Percentiles rank a stretch among this genome's conserved stretches.
Evolutionary conservation across 1,140 invertebrate species (phyloP).

Genomic region (Rhopalosiphum maidis): DNA sequence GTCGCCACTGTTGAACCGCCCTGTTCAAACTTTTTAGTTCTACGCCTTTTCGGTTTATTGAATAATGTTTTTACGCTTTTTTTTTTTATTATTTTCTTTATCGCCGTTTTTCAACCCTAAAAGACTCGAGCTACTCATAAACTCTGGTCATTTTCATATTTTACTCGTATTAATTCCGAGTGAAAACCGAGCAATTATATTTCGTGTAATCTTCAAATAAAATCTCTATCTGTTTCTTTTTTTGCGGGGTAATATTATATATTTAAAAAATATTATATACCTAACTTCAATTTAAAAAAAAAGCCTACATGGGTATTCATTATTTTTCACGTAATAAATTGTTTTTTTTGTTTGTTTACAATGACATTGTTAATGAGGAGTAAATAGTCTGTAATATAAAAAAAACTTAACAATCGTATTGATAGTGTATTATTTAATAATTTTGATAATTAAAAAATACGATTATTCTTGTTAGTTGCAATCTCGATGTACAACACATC

Average conservation of each 20-base stretch:
- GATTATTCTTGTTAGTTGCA: not conserved
- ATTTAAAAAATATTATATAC: not conserved
- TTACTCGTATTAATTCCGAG: not conserved
- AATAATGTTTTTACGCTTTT: slow-evolving; percentile 4
- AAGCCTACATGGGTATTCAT: not conserved
- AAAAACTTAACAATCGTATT: not conserved
- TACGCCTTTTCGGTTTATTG: not conserved
- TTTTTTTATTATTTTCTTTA: not conserved
- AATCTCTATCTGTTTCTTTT: not conserved
- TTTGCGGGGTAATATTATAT: not conserved
- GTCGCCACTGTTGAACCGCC: not conserved
- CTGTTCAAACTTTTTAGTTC: not conserved
- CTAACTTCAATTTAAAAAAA: not conserved
- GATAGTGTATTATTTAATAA: not conserved
- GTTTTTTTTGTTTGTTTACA: not conserved
- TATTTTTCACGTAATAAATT: not conserved
- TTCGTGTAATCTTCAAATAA: not conserved
- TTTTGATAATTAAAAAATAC: not conserved
- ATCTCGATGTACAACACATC: not conserved
- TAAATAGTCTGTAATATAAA: not conserved
- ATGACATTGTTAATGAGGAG: not conserved
- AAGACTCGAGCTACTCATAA: not conserved
- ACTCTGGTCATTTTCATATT: not conserved
- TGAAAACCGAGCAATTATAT: not conserved
- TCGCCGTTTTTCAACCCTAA: not conserved